phyloP scores from a whole-genome alignment of 2,888 invertebrate species.

The Dolichopus griseipennis region DNA sequence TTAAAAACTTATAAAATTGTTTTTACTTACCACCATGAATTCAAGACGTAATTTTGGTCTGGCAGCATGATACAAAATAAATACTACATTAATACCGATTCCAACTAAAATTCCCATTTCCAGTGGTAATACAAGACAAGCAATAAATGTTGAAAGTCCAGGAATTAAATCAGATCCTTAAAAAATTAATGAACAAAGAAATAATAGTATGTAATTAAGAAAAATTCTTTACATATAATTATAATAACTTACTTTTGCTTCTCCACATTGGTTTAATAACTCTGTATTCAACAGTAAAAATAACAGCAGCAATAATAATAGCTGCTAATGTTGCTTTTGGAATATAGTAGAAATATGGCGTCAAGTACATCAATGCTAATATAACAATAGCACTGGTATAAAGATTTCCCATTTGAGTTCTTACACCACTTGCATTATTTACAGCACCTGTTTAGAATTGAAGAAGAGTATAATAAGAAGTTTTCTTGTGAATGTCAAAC shows the following conservation, averaged over 20 bases:
- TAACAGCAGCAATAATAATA: slow-evolving; percentile 84
- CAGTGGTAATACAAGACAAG: slow-evolving; percentile 71
- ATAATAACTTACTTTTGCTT: slow-evolving; percentile 63
- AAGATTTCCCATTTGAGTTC: slow-evolving; percentile 73
- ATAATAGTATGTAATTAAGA: background rate
- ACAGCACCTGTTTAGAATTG: slow-evolving; percentile 55
- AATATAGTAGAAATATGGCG: slow-evolving; percentile 79
- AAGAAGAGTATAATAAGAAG: no score
- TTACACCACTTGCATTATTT: slow-evolving; percentile 79
- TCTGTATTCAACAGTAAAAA: slow-evolving; percentile 84
- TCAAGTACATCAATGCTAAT: slow-evolving; percentile 73
- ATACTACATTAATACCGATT: slow-evolving; percentile 71
- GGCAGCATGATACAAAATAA: slow-evolving; percentile 80
- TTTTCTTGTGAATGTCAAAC: no score
- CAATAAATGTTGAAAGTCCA: slow-evolving; percentile 73
- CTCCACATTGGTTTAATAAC: slow-evolving; percentile 84
- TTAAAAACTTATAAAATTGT: background rate
- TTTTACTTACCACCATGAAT: slow-evolving; percentile 57
- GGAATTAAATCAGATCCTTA: slow-evolving; percentile 81
- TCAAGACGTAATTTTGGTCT: slow-evolving; percentile 76
- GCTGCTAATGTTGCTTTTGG: slow-evolving; percentile 80
- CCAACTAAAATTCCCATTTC: slow-evolving; percentile 84
- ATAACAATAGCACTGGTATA: slow-evolving; percentile 78
- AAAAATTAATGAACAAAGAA: background rate
- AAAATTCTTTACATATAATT: background rate